A percentile compares a stretch with the other conserved stretches of the same genome.
These are phyloP conservation scores for Heliconius himera DNA, from an alignment of 1,140 invertebrate genomes.

Conservation along the genomic window DNA sequence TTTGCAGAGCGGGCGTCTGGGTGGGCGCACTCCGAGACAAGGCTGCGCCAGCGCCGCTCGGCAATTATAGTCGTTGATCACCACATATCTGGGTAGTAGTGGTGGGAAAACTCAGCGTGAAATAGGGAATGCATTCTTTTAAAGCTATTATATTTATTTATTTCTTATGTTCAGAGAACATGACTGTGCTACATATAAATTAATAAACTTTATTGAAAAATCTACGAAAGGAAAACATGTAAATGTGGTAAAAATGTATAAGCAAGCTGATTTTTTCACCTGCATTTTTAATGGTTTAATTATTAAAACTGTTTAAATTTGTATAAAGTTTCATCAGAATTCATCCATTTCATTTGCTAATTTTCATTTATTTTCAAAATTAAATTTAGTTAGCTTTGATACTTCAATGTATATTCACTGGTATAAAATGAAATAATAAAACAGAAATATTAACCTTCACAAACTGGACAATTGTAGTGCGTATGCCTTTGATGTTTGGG, in stretches of 20 bases:
- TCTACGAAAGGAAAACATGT: too few species aligned
- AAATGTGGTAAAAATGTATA: too few species aligned
- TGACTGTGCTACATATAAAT: neutral
- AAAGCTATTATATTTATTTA: conserved; percentile 55
- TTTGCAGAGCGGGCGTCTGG: conserved; percentile 65
- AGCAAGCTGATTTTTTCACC: too few species aligned
- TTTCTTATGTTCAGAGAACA: conserved; percentile 43
- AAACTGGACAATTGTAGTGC: conserved; percentile 90
- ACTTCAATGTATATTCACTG: neutral
- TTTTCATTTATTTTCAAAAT: too few species aligned
- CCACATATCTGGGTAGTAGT: conserved; percentile 45
- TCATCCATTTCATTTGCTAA: too few species aligned
- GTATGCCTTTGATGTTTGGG: conserved; percentile 87
- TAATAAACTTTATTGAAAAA: neutral
- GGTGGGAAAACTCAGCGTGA: conserved; percentile 70
- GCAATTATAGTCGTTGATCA: conserved; percentile 63
- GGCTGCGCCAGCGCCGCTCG: conserved; percentile 63
- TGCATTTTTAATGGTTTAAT: too few species aligned
- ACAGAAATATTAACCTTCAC: conserved; percentile 79
- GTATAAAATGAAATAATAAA: neutral
- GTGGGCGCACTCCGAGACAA: conserved; percentile 72
- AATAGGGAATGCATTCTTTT: conserved; percentile 65
- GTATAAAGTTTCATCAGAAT: too few species aligned
- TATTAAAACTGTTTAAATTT: too few species aligned
- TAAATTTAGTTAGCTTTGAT: too few species aligned